Evolutionary conservation across 2,113 vertebrate species (phyloP).

Genomic region (Carettochelys insculpta): DNA sequence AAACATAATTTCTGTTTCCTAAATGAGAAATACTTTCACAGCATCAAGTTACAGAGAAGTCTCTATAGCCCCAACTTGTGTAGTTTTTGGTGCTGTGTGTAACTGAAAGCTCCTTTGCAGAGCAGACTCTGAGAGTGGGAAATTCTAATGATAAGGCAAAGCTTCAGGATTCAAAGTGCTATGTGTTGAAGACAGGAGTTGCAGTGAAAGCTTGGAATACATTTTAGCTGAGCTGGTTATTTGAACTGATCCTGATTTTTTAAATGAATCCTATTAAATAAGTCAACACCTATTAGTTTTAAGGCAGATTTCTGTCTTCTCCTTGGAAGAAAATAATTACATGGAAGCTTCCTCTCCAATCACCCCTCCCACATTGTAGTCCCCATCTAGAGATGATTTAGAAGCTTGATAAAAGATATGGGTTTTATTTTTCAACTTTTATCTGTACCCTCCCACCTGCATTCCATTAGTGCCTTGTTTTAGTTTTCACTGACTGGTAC

Average conservation of each 20-base stretch:
- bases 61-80: background rate
- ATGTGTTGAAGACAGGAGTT: background rate
- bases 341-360: background rate
- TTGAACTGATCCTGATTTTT: slow-evolving; percentile 10
- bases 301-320: slow-evolving; percentile 9
- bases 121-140: background rate
- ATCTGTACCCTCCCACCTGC: background rate
- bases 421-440: background rate
- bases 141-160: background rate
- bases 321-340: slow-evolving; percentile 37
- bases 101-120: background rate
- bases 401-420: slow-evolving; percentile 9
- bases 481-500: background rate
- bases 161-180: background rate
- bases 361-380: background rate
- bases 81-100: background rate
- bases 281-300: slow-evolving; percentile 3
- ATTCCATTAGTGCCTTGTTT: slow-evolving; percentile 14
- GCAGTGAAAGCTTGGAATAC: background rate
- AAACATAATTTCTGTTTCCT: background rate
- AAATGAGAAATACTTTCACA: background rate
- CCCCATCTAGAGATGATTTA: background rate
- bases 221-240: background rate
- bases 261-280: background rate
- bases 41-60: background rate